A percentile compares a stretch with the other conserved stretches of the same genome.
These are phyloP conservation scores for Montipora sp. DNA, from an alignment of 64 coral and sea anemone species.

Conservation along the genomic window DNA sequence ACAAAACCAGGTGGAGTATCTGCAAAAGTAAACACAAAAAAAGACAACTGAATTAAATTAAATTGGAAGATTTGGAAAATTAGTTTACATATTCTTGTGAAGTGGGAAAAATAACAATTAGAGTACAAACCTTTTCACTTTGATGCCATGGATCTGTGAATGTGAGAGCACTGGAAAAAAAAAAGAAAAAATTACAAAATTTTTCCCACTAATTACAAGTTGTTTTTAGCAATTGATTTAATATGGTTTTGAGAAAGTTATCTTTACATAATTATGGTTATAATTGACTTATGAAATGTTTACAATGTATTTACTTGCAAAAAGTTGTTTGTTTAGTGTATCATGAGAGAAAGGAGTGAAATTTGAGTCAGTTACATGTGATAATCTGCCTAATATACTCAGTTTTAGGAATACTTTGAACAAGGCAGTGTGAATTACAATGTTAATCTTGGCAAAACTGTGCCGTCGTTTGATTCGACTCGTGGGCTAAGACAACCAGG, in stretches of 20 bases:
- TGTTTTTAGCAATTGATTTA: conserved; percentile 60
- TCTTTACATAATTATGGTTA: conserved; percentile 57
- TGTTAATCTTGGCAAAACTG: conserved; percentile 31
- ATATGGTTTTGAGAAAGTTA: conserved; percentile 59
- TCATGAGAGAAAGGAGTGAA: conserved; percentile 47
- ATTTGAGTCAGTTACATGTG: too few relatives aligned
- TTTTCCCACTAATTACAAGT: conserved; percentile 50
- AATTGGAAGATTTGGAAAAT: conserved; percentile 25
- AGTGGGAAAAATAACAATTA: conserved; percentile 18
- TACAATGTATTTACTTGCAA: conserved; percentile 53
- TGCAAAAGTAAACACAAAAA: conserved; percentile 39
- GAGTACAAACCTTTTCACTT: conserved; percentile 34
- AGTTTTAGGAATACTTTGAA: conserved; percentile 59
- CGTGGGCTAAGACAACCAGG: too few relatives aligned
- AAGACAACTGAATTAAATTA: conserved; percentile 49
- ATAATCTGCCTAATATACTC: conserved; percentile 53
- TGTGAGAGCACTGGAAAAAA: conserved; percentile 43
- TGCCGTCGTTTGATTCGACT: too few relatives aligned
- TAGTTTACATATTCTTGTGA: conserved; percentile 4
- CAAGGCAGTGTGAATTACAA: conserved; percentile 32
- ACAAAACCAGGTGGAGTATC: conserved; percentile 37
- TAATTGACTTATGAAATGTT: conserved; percentile 56
- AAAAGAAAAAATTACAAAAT: conserved; percentile 27
- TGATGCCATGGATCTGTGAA: too few relatives aligned
- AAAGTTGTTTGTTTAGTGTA: conserved; percentile 57